A percentile compares a stretch with the other conserved stretches of the same genome.
These are phyloP conservation scores for Phylloscopus whistleri DNA, from an alignment of 2,113 vertebrate genomes.

Conservation along the genomic window DNA sequence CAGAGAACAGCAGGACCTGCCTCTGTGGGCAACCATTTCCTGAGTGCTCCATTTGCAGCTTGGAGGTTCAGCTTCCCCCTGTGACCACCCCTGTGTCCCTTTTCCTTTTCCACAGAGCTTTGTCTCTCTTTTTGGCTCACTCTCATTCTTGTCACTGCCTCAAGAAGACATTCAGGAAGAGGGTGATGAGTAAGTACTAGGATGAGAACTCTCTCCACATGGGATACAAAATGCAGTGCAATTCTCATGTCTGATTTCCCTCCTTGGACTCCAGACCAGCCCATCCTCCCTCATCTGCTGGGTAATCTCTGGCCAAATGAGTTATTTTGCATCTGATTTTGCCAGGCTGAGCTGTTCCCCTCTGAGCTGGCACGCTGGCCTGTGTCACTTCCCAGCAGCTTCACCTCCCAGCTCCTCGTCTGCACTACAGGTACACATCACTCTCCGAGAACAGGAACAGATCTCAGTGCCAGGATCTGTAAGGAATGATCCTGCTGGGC, in stretches of 20 bases:
- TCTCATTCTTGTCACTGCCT: not conserved
- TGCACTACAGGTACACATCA: not conserved
- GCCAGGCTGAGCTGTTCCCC: not conserved
- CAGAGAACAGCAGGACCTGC: not conserved
- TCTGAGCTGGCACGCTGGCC: fast-evolving
- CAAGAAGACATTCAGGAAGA: not conserved
- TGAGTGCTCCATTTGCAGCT: not conserved
- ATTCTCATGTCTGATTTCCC: not conserved
- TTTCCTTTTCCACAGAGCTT: not conserved
- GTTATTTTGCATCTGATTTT: not conserved
- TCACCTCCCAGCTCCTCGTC: not conserved
- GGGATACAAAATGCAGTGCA: not conserved
- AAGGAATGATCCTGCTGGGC: not conserved
- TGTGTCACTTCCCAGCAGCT: not conserved
- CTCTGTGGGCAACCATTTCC: not conserved
- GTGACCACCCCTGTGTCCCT: fast-evolving
- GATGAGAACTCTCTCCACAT: not conserved
- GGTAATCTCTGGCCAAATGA: not conserved
- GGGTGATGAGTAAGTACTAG: not conserved
- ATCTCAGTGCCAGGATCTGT: not conserved
- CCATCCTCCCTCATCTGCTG: not conserved
- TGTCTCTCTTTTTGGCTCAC: not conserved
- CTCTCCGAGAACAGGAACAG: not conserved
- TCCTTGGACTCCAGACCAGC: not conserved
- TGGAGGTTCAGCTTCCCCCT: not conserved